Percentiles rank a stretch among this genome's conserved stretches.
Conservation (phyloP, 2,888 invertebrate species). For the Metopia argyrocephala region DNA sequence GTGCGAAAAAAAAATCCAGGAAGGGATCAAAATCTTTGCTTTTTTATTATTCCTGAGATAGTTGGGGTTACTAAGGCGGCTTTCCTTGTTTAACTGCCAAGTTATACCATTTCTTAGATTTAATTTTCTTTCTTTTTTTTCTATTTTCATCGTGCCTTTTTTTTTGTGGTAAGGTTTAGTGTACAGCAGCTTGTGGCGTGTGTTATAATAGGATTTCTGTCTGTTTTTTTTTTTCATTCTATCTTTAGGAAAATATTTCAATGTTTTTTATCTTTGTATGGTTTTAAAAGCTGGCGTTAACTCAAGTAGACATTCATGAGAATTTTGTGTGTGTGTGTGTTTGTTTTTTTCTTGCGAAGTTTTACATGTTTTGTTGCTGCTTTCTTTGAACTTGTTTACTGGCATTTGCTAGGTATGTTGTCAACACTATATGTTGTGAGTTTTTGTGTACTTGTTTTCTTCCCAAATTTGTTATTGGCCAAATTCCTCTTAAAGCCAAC, state of each 20-base stretch:
- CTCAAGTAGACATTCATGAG: constrained; percentile 6
- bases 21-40: constrained; percentile 24
- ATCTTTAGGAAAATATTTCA: neutral
- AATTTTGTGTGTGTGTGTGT: neutral
- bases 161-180: constrained; percentile 15
- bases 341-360: neutral
- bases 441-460: neutral
- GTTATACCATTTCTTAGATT: constrained; percentile 1
- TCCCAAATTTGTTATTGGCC: constrained; percentile 27
- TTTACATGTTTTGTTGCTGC: neutral
- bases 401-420: constrained; percentile 4
- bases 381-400: too few relatives aligned
- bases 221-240: neutral
- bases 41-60: too few relatives aligned
- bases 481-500: constrained; percentile 5
- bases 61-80: neutral
- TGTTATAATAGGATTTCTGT: constrained; percentile 26
- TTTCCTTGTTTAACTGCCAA: neutral
- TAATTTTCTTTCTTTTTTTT: constrained; percentile 11
- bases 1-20: constrained; percentile 19
- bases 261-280: neutral
- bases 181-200: constrained; percentile 38
- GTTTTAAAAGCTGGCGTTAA: neutral
- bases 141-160: too few relatives aligned
- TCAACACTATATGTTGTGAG: neutral